Evolutionary conservation across 1,140 invertebrate genomes (phyloP).

Genomic region (Pogonomyrmex barbatus): DNA sequence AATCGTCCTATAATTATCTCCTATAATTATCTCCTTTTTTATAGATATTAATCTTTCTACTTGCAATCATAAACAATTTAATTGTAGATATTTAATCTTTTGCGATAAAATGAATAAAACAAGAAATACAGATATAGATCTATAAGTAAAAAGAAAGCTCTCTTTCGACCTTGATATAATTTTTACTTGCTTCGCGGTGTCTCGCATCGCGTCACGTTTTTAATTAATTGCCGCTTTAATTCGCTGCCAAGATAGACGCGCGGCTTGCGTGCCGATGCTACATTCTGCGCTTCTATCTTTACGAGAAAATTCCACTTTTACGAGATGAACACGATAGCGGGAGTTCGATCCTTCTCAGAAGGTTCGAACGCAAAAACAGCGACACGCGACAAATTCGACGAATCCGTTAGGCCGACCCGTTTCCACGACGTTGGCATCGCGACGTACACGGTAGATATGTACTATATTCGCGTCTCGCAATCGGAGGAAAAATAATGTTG

Average conservation of each 20-base stretch:
- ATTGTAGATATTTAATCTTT: conserved; percentile 11
- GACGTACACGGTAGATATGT: neutral
- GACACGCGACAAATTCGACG: conserved; percentile 30
- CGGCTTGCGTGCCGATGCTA: neutral
- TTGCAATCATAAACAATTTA: neutral
- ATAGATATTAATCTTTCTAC: neutral
- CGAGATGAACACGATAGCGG: neutral
- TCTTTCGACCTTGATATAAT: conserved; percentile 35
- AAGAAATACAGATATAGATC: neutral
- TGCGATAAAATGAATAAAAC: neutral
- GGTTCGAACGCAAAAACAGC: conserved; percentile 8
- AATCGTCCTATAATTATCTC: neutral
- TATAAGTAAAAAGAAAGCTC: conserved; percentile 6
- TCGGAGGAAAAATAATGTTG: conserved; percentile 32
- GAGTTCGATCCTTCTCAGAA: conserved; percentile 29
- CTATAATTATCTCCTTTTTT: neutral
- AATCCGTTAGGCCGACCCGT: conserved; percentile 47
- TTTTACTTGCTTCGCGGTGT: conserved; percentile 10
- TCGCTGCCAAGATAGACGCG: conserved; percentile 11
- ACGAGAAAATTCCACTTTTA: neutral
- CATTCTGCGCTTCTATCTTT: conserved; percentile 16
- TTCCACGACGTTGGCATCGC: conserved; percentile 11
- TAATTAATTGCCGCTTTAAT: conserved; percentile 55
- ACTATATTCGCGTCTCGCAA: conserved; percentile 3
- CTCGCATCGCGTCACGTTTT: conserved; percentile 22